Evolutionary conservation across 1,140 invertebrate genomes (phyloP), one percentile per base, ranked within the genome.

Genomic region (Gerris buenoi): DNA sequence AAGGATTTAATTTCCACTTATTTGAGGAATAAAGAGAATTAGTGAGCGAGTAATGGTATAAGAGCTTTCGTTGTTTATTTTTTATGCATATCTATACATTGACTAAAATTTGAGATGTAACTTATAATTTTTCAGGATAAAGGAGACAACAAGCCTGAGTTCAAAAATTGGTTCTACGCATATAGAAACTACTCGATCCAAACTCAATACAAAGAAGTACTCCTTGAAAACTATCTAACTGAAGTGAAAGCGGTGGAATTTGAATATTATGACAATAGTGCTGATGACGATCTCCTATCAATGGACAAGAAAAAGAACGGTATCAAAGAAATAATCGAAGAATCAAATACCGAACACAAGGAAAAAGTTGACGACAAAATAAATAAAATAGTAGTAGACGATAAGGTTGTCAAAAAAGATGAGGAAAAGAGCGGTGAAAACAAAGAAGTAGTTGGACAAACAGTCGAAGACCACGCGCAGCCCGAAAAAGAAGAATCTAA

Each of bases 121-220:
- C n/a, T n/a, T n/a, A n/a, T 56, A 56, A 56, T 68, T 64, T 66
- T 70, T 29, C 68, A 75, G 71, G 73, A 73, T 13, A 72, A 70
- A 60, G 57, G 70, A 25, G 33, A 65, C 76, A 75, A 76, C 63
- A 75, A 78, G 69, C 83, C 84, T 18, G 82, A 84, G 69, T 79
- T 85, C 70, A 82, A 83, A 73, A 84, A 83, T 67, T 85, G 80
- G 78, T 81, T 85, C 71, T 85, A 85, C 69, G 79, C 85, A 58
- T 85, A 85, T 71, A 83, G 83, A 71, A 85, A 85, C 66, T 80
- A 82, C 70, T 81, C 81, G 0, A 80, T 83, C 1, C 78, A 81
- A 66, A 79, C 83, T 57, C 79, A 82, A 26, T 85, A 81, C 65
- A 83, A 81, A 71, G 76, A 80, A 69, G 76, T 83, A 64, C 72